phyloP scores from a whole-genome alignment of 2,113 vertebrate genomes.

The rat (Rattus norvegicus) region GRCr8 NC_086021.1:30869001-30869500 shows the following conservation, averaged over 20 bases:
- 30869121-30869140: accelerated
- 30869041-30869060: accelerated
- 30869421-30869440: accelerated
- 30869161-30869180: accelerated
- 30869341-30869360: accelerated
- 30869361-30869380: not conserved
- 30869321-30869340: accelerated
- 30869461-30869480: accelerated
- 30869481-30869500: not conserved
- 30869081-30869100: accelerated
- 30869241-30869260: not conserved
- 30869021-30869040: accelerated
- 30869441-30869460: not conserved
- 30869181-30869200: accelerated
- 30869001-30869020: accelerated
- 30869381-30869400: not conserved
- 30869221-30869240: not conserved
- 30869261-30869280: not conserved
- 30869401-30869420: accelerated
- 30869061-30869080: accelerated
- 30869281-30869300: not conserved
- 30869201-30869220: too few species aligned
- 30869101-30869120: accelerated
- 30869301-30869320: not conserved
- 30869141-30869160: accelerated